Percentiles rank a stretch among this genome's conserved stretches.
These are phyloP conservation scores for Hydrochoerus hydrochaeris DNA, from an alignment of 2,113 vertebrate species.

Conservation along the genomic window DNA sequence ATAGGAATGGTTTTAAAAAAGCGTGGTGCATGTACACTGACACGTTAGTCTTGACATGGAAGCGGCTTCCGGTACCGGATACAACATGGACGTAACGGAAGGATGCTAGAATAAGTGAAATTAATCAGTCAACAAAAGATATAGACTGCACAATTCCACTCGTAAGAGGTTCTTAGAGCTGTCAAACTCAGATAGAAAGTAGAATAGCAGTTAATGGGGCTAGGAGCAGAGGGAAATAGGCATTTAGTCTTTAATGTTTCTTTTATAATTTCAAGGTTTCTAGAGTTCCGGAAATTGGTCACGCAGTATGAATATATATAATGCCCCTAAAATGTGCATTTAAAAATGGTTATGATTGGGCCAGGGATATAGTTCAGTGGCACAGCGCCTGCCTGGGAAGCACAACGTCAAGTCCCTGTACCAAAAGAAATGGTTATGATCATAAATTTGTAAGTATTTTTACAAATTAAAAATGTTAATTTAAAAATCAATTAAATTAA, in stretches of 20 bases:
- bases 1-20: neutral
- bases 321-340: neutral
- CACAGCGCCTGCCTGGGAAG: too few species aligned
- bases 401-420: too few species aligned
- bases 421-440: neutral
- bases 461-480: neutral
- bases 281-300: neutral
- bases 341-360: too few species aligned
- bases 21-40: neutral
- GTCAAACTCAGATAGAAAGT: neutral
- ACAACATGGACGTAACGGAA: neutral
- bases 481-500: neutral
- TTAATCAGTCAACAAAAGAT: neutral
- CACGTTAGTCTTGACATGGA: neutral
- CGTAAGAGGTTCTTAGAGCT: neutral
- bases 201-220: neutral
- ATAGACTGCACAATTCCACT: neutral
- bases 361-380: too few species aligned
- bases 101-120: neutral
- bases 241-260: neutral
- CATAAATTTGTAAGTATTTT: neutral
- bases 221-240: neutral
- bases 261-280: neutral
- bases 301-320: neutral
- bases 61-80: neutral